Percentiles rank a stretch among this genome's conserved stretches.
phyloP scores from a whole-genome alignment of 2,797 vertebrate genomes.

The Melanotaenia pygmaea region DNA sequence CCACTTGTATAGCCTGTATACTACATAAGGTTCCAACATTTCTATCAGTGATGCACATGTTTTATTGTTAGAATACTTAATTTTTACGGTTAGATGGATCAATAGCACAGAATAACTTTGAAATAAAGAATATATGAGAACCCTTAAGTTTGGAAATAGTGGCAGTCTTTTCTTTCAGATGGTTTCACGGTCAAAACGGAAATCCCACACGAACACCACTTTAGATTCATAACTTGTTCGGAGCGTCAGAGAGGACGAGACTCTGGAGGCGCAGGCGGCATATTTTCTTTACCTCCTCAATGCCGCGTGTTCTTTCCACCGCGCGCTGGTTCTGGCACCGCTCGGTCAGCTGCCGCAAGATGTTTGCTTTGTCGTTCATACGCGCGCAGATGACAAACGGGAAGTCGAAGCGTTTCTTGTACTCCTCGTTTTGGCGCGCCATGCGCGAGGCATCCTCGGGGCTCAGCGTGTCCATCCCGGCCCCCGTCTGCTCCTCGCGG shows the following conservation, averaged over 20 bases:
- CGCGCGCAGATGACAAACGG: constrained; percentile 88
- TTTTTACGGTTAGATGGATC: constrained; percentile 8
- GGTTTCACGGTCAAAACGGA: not conserved
- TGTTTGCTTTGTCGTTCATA: constrained; percentile 71
- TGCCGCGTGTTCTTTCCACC: constrained; percentile 75
- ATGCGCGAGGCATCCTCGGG: constrained; percentile 64
- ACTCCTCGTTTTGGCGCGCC: constrained; percentile 78
- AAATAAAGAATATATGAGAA: constrained; percentile 44
- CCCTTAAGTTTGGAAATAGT: not conserved
- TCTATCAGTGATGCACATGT: constrained; percentile 16
- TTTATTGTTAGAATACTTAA: constrained; percentile 28
- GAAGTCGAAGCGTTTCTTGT: constrained; percentile 86
- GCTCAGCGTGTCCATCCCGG: constrained; percentile 78
- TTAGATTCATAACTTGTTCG: constrained; percentile 46
- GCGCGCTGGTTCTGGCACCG: constrained; percentile 65
- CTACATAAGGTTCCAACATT: constrained; percentile 14
- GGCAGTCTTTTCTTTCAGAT: not conserved
- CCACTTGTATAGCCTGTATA: not conserved
- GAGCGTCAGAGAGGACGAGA: constrained; percentile 52
- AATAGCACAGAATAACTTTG: constrained; percentile 17
- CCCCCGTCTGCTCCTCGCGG: constrained; percentile 79
- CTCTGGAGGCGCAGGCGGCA: constrained; percentile 79
- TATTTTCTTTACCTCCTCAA: constrained; percentile 89
- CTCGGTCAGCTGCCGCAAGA: constrained; percentile 74
- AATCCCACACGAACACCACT: not conserved